Evolutionary conservation across 2,113 vertebrate species (phyloP), one percentile per base, ranked within the genome.

Genomic region (Sapajus apella): DNA sequence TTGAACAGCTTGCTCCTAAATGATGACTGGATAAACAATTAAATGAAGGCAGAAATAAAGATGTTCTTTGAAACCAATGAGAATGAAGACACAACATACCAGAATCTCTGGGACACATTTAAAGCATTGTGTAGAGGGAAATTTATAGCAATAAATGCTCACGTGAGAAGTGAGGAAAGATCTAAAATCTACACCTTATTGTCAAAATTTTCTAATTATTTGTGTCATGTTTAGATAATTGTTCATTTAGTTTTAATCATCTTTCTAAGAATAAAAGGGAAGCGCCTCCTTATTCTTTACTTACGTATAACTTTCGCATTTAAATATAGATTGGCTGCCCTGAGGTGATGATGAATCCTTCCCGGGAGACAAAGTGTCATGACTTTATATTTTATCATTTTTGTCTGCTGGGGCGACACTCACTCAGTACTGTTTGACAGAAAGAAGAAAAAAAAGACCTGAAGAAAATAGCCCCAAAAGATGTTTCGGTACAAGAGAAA

Each of bases 211-310:
- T 64, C 37, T 64, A 43, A 77, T 91, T 96, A 80, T 79, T 91
- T 66, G 40, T 89, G 8, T 87, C 47, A 32, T 95, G 23, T 85
- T 93, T 76, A 80, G 21, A 75, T 92, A 84, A 66, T 88, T 76
- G 14, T 85, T 72, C 83, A 91, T 91, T 82, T 92, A 27, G 8
- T 56, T 92, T 92, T 76, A 64, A 72, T 92, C 18, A 43, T 45
- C 14, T 94, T 95, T 81, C 45, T 87, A 83, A 84, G 68, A n/a
- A 80, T 95, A 95, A 27, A 92, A 87, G 45, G 21, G 8, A 45
- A 18, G 56, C 45, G 55, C 61, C 55, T 61, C 16, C 47, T 84
- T 66, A 68, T 84, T 87, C 43, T 87, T 7, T 52, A 20, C 45
- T 77, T n/a, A 21, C 6, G 12, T 52, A 30, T 47, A 77, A 75